Evolutionary conservation across 2,888 invertebrate species (phyloP), one percentile per base, ranked within the genome.

Genomic region (Phaedon cochleariae): DNA sequence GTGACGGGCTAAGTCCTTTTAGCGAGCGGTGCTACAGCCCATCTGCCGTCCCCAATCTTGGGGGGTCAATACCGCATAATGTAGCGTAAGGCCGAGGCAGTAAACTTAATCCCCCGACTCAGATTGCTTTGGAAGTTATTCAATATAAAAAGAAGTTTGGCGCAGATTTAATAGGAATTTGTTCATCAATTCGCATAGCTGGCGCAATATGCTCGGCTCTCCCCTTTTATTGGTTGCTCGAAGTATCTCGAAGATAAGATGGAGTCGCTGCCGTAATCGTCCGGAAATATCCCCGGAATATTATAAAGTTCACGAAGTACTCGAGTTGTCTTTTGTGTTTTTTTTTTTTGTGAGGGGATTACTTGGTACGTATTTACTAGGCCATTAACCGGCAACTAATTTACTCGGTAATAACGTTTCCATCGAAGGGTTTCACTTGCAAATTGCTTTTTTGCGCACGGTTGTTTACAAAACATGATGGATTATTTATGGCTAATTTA

Each of bases 161-260:
- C 79, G 79, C 80, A 81, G 84, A 84, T 84, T 84, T 84, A 84
- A 84, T 84, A 84, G 83, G 82, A 84, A 84, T 83, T 83, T 83
- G 84, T 83, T 84, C 84, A 84, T 84, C 84, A 84, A 84, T 84
- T 84, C 81, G 80, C 83, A 80, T 78, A 81, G 82, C 78, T 75
- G 74, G 77, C 76, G 76, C 73, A 78, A 77, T 76, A 77, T 75
- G 74, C 70, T 63, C 63, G 69, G 69, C 71, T 65, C 69, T n/a
- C 76, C 73, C 69, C 72, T 75, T 77, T 78, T 78, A 76, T 76
- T 78, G 76, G 77, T 70, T 72, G 75, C 54, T 54, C 65, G 51
- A 48, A 69, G 77, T 70, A 71, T 74, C 54, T 54, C 65, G 51
- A 48, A 69, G 73, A 76, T 74, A 72, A 74, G 73, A 74, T 72